Evolutionary conservation across 2,113 vertebrate species (phyloP).

Genomic region (Cathartes aura): DNA sequence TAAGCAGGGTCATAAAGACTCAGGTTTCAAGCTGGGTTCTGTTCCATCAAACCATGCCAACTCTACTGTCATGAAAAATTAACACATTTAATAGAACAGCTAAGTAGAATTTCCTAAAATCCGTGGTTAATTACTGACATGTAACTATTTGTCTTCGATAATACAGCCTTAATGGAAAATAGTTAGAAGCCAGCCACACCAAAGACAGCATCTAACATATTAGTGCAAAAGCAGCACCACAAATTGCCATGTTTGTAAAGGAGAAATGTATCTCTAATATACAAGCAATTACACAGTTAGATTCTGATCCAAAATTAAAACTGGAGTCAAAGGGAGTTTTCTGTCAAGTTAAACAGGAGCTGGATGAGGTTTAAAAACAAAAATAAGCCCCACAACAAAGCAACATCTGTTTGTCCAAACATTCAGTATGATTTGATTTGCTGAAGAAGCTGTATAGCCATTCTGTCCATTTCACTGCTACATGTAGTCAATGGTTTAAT

Average conservation of each 20-base stretch:
- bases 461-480: background rate
- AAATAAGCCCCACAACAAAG: background rate
- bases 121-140: background rate
- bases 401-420: background rate
- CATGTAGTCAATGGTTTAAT: background rate
- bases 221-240: background rate
- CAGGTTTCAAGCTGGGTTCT: slow-evolving; percentile 44
- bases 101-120: slow-evolving; percentile 16
- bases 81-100: slow-evolving; percentile 31
- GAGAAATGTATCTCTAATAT: background rate
- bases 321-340: background rate
- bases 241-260: background rate
- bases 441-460: background rate
- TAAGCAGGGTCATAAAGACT: slow-evolving; percentile 48
- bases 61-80: slow-evolving; percentile 36
- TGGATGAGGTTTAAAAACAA: background rate
- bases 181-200: background rate
- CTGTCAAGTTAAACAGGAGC: background rate
- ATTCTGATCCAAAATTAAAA: background rate
- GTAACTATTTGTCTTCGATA: slow-evolving; percentile 44
- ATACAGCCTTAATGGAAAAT: background rate
- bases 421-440: background rate
- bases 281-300: background rate
- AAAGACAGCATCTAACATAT: background rate
- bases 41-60: slow-evolving; percentile 17